Base-by-base conservation (phyloP, 2,888 invertebrate genomes). In the Theristus sp. region DNA sequence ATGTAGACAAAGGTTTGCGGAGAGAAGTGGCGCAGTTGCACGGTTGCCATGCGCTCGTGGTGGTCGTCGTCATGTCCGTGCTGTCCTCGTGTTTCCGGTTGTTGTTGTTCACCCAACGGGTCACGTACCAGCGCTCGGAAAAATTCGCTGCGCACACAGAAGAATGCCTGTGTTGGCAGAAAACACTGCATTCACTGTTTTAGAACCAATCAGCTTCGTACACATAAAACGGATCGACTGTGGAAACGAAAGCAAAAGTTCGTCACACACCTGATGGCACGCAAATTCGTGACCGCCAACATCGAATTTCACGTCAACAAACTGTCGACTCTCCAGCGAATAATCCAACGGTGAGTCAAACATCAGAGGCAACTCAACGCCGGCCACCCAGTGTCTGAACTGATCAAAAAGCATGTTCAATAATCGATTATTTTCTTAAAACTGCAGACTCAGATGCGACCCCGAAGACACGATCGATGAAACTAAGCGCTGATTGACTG, bases 81-180 rank as follows among this genome's bases (percentile, higher is more conserved):
- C 71, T 29, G 66, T 62, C 60, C 26, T 31, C 60, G 47, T 46
- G 24, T 25, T 54, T 52, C 0, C 10, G 20, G 38, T 38, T 38
- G n/a, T 20, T 20, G 52, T 28, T 27, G 54, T 54, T 54, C 54
- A 27, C 28, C 28, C 10, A 54, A 22, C 24, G 54, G 54, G 24
- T 54, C 54, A 13, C 66, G 62, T 2, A 74, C 47, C 53, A 74
- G 60, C 0, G 71, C 73, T 59, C 71, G 69, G 64, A 80, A 79
- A 67, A 77, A 80, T 60, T 78, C 78, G 67, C 78, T 78, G 58
- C 79, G 68, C 0, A 71, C 71, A 67, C 75, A 75, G 68, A 79
- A 74, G 67, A 79, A 79, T 24, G 71, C 74, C 77, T 78, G 66
- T 22, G 24, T 6, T 38, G 38, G n/a, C n/a, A n/a, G n/a, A n/a